Base-by-base conservation (phyloP, 2,888 invertebrate genomes). In the Nephrotoma guestfalica region DNA sequence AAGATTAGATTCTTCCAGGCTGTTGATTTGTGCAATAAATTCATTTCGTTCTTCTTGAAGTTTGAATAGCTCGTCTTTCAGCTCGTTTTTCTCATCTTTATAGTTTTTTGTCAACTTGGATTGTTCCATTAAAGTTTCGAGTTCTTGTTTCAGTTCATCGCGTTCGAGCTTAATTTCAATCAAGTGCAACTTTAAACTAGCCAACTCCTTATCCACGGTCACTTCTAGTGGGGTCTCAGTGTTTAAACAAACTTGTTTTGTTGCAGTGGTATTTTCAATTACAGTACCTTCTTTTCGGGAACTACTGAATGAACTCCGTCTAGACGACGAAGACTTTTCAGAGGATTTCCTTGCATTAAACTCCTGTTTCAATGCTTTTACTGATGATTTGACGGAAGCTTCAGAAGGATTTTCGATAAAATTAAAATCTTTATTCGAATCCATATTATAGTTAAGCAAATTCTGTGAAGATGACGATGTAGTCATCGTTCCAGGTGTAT, bases 141-240 rank as follows among this genome's bases (percentile, higher is more conserved):
- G 84, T 47, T 90, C 90, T 11, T 45, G 41, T 15, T 89, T 90
- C 6, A 91, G 86, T 43, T 90, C 90, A 87, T 91, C 90, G 2
- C 90, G 89, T 86, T 91, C 91, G 0, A 87, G 87, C 0, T 89
- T 89, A 0, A 91, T 88, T 85, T 91, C 91, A 15, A 88, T 88
- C 0, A 91, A 86, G 0, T 90, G 89, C 47, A 91, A 91, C 87
- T 90, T 90, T 42, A 90, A 89, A 2, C 90, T 90, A 0, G 89
- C 89, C 86, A 91, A 86, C 86, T 91, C 91, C 6, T 88, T 87
- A 84, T 88, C 88, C 11, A 85, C 86, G 41, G 71, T 87, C 30
- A 47, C n/a, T 30, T 71, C 71, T 6, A 30, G 57, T 83, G 18
- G 47, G n/a, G 6, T 41, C 6, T 18, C 85, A 18, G 30, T 7